Conservation (phyloP, 2,113 vertebrate species). For the Rhynchopsitta pachyrhyncha region DNA sequence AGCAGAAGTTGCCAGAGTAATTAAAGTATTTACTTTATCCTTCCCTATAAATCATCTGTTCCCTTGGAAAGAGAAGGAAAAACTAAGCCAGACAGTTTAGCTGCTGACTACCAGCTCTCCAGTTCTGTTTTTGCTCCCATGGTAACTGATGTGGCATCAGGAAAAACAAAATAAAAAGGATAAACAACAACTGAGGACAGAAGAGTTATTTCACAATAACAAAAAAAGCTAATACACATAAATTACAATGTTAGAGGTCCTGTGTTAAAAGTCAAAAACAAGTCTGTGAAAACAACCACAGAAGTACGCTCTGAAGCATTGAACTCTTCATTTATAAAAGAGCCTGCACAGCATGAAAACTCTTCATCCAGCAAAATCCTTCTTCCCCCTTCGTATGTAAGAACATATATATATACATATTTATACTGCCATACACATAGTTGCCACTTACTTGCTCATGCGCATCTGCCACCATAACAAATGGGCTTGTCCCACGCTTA, state of each 20-base stretch:
- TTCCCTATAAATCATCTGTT: neutral
- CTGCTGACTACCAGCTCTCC: neutral
- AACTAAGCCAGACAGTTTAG: conserved; percentile 26
- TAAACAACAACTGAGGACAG: neutral
- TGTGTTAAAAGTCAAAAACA: neutral
- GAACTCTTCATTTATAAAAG: neutral
- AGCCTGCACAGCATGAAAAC: neutral
- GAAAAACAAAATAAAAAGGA: conserved; percentile 38
- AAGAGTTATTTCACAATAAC: neutral
- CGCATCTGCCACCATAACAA: neutral
- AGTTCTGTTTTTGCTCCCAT: conserved; percentile 36
- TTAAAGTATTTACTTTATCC: neutral
- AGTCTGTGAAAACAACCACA: neutral
- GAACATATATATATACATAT: neutral
- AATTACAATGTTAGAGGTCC: neutral
- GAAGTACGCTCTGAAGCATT: neutral
- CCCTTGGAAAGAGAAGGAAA: conserved; percentile 16
- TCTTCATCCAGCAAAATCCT: neutral
- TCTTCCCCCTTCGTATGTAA: neutral
- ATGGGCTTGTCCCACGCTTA: neutral
- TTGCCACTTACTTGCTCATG: neutral
- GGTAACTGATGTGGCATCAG: conserved; percentile 36
- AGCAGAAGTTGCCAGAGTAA: neutral
- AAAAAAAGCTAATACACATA: neutral
- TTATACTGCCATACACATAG: neutral